Conservation (phyloP, 53 echinoderm and acorn worm genomes). For the Astropecten irregularis region DNA sequence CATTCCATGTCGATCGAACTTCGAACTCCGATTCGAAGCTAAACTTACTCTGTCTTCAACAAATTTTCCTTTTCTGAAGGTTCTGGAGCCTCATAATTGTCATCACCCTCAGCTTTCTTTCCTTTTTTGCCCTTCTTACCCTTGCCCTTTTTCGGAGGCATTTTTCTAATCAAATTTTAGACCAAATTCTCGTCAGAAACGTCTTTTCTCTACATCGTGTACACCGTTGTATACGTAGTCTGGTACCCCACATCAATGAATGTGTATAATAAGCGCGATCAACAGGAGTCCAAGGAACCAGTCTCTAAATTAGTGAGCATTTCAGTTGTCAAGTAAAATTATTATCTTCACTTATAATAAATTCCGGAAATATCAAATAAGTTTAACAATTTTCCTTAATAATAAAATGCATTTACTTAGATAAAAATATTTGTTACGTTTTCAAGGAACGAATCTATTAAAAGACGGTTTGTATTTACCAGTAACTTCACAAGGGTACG, state of each 20-base stretch:
- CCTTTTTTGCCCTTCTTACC: constrained; percentile 79
- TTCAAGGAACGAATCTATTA: too few species aligned
- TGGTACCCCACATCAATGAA: neutral
- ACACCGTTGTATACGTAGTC: neutral
- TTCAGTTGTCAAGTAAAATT: constrained; percentile 25
- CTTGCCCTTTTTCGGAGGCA: constrained; percentile 96
- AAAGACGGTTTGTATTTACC: too few species aligned
- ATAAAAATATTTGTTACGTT: too few species aligned
- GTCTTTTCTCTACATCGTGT: too few species aligned
- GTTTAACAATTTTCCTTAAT: too few species aligned
- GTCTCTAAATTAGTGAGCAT: neutral
- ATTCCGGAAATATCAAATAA: neutral
- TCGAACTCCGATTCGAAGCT: too few species aligned
- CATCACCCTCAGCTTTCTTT: constrained; percentile 72
- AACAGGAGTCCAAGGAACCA: constrained; percentile 23
- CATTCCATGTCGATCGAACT: too few species aligned
- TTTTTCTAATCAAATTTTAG: constrained; percentile 1
- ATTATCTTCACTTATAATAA: neutral
- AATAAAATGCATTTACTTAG: too few species aligned
- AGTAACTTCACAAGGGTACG: too few species aligned
- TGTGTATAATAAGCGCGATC: neutral
- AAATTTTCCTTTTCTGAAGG: constrained; percentile 94
- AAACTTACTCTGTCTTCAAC: constrained; percentile 87
- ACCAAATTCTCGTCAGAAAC: neutral
- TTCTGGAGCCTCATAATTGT: constrained; percentile 77